These are phyloP conservation scores for Heliocidaris tuberculata DNA, from an alignment of 35 echinoderm and acorn worm species.

Conservation along the genomic window DNA sequence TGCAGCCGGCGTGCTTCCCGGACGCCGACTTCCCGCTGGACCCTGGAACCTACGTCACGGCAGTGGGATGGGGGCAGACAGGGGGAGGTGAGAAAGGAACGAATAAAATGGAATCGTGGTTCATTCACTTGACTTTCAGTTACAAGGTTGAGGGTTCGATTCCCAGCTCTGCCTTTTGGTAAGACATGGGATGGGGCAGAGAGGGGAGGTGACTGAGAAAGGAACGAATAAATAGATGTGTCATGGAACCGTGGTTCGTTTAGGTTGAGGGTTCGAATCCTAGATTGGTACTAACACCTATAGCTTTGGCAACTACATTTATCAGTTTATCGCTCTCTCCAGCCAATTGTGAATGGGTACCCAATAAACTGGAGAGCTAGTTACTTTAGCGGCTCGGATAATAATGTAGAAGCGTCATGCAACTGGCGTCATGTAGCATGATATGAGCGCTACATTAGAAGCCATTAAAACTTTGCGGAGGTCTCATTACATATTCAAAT, in stretches of 20 bases:
- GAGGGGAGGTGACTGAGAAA: conserved; percentile 16
- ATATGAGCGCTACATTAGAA: background rate
- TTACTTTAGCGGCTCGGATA: no score
- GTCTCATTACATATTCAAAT: background rate
- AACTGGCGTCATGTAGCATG: no score
- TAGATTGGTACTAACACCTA: background rate
- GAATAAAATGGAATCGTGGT: background rate
- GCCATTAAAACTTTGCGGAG: background rate
- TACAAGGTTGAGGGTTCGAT: background rate
- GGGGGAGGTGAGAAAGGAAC: background rate
- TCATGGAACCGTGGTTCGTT: background rate
- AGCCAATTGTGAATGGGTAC: background rate
- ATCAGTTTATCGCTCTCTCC: no score
- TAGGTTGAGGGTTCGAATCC: background rate
- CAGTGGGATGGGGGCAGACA: conserved; percentile 29
- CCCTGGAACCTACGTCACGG: background rate
- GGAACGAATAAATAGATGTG: background rate
- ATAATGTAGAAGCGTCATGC: no score
- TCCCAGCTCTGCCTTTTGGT: no score
- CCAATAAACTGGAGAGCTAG: background rate
- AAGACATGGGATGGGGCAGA: conserved; percentile 44
- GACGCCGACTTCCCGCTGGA: background rate
- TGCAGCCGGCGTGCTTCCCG: conserved; percentile 38
- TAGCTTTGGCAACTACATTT: background rate
- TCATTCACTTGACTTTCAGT: background rate